Percentiles rank a stretch among this genome's conserved stretches.
Evolutionary conservation across 1,140 invertebrate species (phyloP).

Genomic region (Saccostrea cuccullata): DNA sequence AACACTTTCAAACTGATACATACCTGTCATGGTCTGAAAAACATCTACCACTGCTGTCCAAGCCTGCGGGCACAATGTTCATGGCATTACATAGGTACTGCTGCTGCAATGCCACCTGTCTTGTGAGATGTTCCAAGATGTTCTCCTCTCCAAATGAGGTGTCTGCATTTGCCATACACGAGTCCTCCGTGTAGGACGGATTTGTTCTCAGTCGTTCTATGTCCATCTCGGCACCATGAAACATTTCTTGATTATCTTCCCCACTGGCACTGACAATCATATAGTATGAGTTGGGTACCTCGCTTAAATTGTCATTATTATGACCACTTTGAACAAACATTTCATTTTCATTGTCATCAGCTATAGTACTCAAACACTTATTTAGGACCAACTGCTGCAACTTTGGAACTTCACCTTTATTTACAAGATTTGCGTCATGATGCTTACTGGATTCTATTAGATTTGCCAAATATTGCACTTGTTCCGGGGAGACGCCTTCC

Average conservation of each 20-base stretch:
- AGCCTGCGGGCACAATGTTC: not conserved
- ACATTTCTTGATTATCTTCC: conserved; percentile 5
- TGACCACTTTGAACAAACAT: conserved; percentile 7
- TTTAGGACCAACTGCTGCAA: conserved; percentile 9
- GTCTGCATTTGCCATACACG: not conserved
- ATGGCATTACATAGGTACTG: conserved; percentile 6
- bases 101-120: conserved; percentile 16
- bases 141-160: conserved; percentile 19
- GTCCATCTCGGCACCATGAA: conserved; percentile 19
- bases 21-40: conserved; percentile 11
- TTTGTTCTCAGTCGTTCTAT: not conserved
- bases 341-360: not conserved
- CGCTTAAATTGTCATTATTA: not conserved
- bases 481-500: not conserved
- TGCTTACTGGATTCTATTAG: conserved; percentile 6
- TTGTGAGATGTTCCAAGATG: not conserved
- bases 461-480: conserved; percentile 31
- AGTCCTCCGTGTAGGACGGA: not conserved
- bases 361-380: conserved; percentile 4
- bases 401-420: conserved; percentile 20
- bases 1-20: no score
- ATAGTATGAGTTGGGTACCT: not conserved
- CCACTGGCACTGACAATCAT: not conserved
- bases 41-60: not conserved
- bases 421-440: not conserved